Evolutionary conservation across 92 coral and sea anemone species (phyloP).

Genomic region (Virgularia gustaviana): DNA sequence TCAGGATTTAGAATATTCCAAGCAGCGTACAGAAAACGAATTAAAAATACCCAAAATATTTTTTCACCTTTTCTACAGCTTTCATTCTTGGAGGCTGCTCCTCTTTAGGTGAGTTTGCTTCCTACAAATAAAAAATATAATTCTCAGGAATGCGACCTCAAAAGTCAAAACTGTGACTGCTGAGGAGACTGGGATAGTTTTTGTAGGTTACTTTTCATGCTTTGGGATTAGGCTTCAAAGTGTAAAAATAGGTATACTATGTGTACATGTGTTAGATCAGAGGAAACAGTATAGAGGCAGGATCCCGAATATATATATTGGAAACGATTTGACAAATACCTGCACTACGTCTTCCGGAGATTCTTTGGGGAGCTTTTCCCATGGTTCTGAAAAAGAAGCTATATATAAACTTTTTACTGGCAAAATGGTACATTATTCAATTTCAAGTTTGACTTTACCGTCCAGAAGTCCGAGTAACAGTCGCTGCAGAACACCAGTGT

Average conservation of each 20-base stretch:
- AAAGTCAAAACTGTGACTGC: too few species aligned
- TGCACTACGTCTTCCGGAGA: slow-evolving; percentile 3
- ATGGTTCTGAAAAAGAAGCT: slow-evolving; percentile 21
- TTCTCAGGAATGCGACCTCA: too few species aligned
- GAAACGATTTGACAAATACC: background rate
- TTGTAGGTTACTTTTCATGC: too few species aligned
- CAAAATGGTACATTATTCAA: too few species aligned
- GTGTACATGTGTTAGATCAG: too few species aligned
- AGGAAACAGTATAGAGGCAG: background rate
- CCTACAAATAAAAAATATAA: background rate
- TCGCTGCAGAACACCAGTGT: slow-evolving; percentile 15
- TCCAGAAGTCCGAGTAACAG: slow-evolving; percentile 23
- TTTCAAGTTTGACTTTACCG: slow-evolving; percentile 5
- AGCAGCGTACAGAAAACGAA: too few species aligned
- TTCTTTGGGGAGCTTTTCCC: slow-evolving; percentile 28
- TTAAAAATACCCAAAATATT: too few species aligned
- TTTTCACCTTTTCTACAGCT: slow-evolving; percentile 39
- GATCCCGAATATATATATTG: background rate
- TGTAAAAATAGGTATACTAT: too few species aligned
- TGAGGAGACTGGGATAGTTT: too few species aligned
- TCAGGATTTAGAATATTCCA: too few species aligned
- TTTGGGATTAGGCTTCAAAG: too few species aligned
- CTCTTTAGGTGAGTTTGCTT: background rate
- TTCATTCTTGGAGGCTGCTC: slow-evolving; percentile 3
- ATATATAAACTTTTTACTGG: too few species aligned